Evolutionary conservation across 2,888 invertebrate genomes (phyloP).

Genomic region (Thymelicus lineola): DNA sequence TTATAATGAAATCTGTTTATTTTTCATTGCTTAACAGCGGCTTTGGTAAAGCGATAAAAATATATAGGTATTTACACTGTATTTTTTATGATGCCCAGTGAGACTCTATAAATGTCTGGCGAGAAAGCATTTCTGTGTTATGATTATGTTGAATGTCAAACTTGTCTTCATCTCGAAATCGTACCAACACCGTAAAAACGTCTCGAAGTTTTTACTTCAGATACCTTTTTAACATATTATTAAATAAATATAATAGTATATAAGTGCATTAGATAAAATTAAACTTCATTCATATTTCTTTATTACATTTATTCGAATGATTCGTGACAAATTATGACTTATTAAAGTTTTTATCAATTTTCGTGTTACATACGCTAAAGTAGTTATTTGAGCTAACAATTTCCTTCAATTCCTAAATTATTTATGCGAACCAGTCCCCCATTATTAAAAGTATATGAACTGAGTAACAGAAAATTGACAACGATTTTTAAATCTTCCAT

Average conservation of each 20-base stretch:
- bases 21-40: too few species aligned
- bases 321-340: constrained; percentile 79
- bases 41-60: too few species aligned
- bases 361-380: constrained; percentile 44
- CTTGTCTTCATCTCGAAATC: constrained; percentile 58
- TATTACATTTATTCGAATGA: constrained; percentile 78
- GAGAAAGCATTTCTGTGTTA: constrained; percentile 78
- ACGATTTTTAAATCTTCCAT: constrained; percentile 45
- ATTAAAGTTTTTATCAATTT: constrained; percentile 58
- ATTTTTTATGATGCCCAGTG: too few species aligned
- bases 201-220: constrained; percentile 33
- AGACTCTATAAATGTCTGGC: constrained; percentile 49
- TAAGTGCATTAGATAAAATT: constrained; percentile 25
- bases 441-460: constrained; percentile 55
- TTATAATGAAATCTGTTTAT: too few species aligned
- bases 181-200: too few species aligned
- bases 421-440: constrained; percentile 68
- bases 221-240: constrained; percentile 39
- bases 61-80: too few species aligned
- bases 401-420: constrained; percentile 82
- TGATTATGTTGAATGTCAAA: constrained; percentile 54
- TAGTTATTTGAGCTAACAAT: constrained; percentile 76
- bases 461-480: constrained; percentile 61
- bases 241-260: too few species aligned
- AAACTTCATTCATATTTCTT: constrained; percentile 53